A percentile compares a stretch with the other conserved stretches of the same genome.
Conservation (phyloP, 1,140 invertebrate genomes). For the Drosophila pseudoananassae region DNA sequence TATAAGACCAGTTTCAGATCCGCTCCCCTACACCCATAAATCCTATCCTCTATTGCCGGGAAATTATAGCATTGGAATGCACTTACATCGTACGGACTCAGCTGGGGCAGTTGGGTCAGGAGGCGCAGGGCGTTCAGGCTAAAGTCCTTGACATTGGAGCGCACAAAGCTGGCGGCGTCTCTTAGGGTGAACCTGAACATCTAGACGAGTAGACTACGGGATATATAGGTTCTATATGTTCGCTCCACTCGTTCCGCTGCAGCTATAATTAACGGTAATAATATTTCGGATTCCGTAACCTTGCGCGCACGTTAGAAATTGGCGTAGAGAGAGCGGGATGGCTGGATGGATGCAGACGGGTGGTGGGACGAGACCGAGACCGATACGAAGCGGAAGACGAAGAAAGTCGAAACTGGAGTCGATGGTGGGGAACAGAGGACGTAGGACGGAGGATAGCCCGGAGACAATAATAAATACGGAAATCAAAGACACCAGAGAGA, state of each 20-base stretch:
- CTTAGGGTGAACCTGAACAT: conserved; percentile 70
- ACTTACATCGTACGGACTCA: conserved; percentile 82
- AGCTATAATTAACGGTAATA: conserved; percentile 46
- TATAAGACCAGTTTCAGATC: background rate
- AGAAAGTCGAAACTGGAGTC: conserved; percentile 1
- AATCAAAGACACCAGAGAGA: background rate
- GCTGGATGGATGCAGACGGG: conserved; percentile 3
- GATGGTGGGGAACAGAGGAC: background rate
- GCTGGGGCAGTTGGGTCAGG: conserved; percentile 68
- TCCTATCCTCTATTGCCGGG: too few relatives aligned
- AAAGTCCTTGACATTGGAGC: conserved; percentile 66
- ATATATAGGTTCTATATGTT: conserved; percentile 31
- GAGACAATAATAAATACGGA: background rate
- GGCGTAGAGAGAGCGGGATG: conserved; percentile 13
- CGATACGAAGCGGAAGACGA: conserved; percentile 4
- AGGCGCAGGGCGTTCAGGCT: conserved; percentile 69
- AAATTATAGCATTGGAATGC: background rate
- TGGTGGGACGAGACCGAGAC: too few relatives aligned
- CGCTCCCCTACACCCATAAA: too few relatives aligned
- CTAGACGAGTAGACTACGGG: conserved; percentile 23
- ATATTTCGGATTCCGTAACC: conserved; percentile 53
- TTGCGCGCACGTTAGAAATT: conserved; percentile 24
- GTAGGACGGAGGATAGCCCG: background rate
- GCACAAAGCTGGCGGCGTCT: conserved; percentile 65
- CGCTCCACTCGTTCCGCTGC: conserved; percentile 17